Percentiles rank a stretch among this genome's conserved stretches.
Evolutionary conservation across 1,140 invertebrate species (phyloP).

Genomic region (Drosophila tristis): DNA sequence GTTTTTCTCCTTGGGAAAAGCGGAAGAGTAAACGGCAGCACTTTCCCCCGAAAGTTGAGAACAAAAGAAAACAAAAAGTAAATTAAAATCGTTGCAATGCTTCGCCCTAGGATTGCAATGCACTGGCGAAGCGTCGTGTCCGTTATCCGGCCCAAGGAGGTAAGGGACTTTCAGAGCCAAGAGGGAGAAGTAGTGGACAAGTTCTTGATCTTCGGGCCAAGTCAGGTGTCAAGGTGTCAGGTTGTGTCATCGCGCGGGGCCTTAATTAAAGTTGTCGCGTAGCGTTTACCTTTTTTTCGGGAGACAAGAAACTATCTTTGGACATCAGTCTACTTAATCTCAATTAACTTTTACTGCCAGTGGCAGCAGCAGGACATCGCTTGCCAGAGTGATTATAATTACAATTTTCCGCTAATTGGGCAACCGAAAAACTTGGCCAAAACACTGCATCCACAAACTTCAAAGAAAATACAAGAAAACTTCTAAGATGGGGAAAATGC

Average conservation of each 20-base stretch:
- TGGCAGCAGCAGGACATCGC: slow-evolving; percentile 15
- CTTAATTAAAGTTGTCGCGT: slow-evolving; percentile 54
- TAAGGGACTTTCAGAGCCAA: no score
- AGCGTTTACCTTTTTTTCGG: neutral
- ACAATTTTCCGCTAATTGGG: slow-evolving; percentile 51
- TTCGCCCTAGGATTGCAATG: neutral
- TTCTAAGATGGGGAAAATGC: slow-evolving; percentile 7
- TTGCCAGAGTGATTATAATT: slow-evolving; percentile 45
- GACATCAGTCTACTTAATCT: slow-evolving; percentile 51
- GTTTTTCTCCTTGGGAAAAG: neutral
- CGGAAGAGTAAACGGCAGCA: slow-evolving; percentile 9
- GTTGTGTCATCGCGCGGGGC: slow-evolving; percentile 30
- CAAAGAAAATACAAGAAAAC: slow-evolving; percentile 2
- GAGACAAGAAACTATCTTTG: slow-evolving; percentile 18
- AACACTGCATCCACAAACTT: slow-evolving; percentile 31
- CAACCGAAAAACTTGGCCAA: slow-evolving; percentile 41
- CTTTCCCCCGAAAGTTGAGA: slow-evolving; percentile 26
- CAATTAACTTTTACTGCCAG: slow-evolving; percentile 34
- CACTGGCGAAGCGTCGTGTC: no score
- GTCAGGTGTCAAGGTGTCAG: slow-evolving; percentile 17
- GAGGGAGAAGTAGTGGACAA: no score
- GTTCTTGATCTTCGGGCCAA: slow-evolving; percentile 6
- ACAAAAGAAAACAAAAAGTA: slow-evolving; percentile 24
- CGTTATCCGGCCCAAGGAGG: no score
- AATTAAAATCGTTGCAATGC: slow-evolving; percentile 41